Conservation (phyloP, 2,113 vertebrate genomes). For the Capreolus pygargus region DNA sequence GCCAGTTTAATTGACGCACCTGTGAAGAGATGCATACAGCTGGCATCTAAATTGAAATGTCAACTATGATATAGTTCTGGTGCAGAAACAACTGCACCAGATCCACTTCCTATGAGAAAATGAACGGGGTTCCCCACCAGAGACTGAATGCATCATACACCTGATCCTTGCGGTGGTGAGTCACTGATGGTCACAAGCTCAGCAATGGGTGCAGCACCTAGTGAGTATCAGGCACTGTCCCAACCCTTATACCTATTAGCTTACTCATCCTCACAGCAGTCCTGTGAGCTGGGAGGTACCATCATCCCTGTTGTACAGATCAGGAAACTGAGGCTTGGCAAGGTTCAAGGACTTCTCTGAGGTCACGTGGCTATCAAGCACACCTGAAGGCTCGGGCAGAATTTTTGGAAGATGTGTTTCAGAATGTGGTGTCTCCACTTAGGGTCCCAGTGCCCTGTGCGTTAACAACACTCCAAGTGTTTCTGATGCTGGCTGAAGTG, state of each 20-base stretch:
- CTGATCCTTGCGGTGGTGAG: rapidly evolving
- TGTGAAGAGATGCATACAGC: background rate
- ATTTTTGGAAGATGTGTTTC: too few relatives aligned
- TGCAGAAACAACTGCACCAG: background rate
- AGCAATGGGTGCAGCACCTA: rapidly evolving
- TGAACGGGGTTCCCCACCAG: background rate
- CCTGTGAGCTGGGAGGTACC: background rate
- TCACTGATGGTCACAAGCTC: background rate
- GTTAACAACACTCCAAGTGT: background rate
- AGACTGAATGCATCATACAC: background rate
- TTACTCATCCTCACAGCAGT: background rate
- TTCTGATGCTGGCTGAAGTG: background rate
- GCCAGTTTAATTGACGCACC: background rate
- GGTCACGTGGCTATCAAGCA: background rate
- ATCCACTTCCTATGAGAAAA: background rate
- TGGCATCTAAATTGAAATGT: background rate
- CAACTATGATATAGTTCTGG: background rate
- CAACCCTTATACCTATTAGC: background rate
- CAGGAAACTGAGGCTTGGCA: background rate
- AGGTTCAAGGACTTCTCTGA: background rate
- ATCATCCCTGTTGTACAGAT: too few relatives aligned
- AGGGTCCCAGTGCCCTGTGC: background rate
- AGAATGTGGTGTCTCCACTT: background rate
- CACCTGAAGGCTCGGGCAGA: background rate
- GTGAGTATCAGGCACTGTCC: too few relatives aligned